Evolutionary conservation across 2,797 vertebrate genomes (phyloP), one percentile per base, ranked within the genome.

Genomic region (Gouania willdenowi): DNA sequence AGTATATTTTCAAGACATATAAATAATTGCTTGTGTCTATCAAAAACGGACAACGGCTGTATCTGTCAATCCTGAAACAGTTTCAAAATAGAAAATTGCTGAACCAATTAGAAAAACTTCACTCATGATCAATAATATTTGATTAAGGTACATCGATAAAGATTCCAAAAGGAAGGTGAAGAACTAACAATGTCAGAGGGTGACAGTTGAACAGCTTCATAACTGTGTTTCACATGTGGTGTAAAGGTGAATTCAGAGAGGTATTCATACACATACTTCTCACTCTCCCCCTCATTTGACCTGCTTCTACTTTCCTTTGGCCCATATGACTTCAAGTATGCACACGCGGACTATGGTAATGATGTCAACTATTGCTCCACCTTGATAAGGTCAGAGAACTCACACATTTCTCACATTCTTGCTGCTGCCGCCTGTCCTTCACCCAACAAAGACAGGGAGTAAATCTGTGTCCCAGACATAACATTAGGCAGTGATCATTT

Each of bases 401-500:
- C 18, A 4, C 34, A 39, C 71, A 83, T 85, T 82, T 77, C 73
- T 82, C 24, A 41, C 76, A 83, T 86, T 80, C 81, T 50, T 81
- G 41, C 30, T 53, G 41, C 44, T 13, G 34, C 55, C 4, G 26
- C 37, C 33, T 11, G 35, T 55, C 57, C 62, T 54, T 58, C 53
- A 57, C 66, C 31, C 61, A 32, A 38, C 64, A 59, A 60, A 66
- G 67, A 71, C 14, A 44, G 7, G 49, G 66, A 61, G 71, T 75
- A 79, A 81, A 78, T 77, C 70, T 81, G 42, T 24, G 63, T 76
- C 62, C 77, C 78, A 85, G 85, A 86, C 81, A 66, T 66, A 69
- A 79, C 69, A 82, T 82, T 79, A 79, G 60, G 66, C 78, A 65
- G 42, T 70, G 71, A 85, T 82, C 63, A 74, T 84, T 82, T 75